Evolutionary conservation across 2,113 vertebrate genomes (phyloP).

Genomic region (Spizaetus ornatus): DNA sequence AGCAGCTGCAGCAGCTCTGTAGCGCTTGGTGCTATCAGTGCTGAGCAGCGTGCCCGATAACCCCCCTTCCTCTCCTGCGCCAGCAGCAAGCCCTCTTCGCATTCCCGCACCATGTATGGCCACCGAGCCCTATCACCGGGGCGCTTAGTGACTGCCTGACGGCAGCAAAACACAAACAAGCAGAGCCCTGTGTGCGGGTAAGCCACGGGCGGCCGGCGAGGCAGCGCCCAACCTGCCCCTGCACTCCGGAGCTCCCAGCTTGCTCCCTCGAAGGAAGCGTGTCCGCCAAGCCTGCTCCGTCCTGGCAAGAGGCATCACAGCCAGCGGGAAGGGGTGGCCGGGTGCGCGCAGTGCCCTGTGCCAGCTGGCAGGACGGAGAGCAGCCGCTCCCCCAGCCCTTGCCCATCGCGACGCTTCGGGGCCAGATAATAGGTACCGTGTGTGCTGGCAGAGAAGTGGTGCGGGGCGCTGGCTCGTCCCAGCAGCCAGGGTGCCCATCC

Average conservation of each 20-base stretch:
- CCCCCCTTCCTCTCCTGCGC: neutral
- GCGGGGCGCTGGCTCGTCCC: neutral
- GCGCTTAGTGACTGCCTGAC: accelerated
- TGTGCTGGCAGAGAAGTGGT: neutral
- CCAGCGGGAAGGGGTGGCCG: accelerated
- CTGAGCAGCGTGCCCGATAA: neutral
- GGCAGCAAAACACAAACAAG: accelerated
- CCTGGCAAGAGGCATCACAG: neutral
- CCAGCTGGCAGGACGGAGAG: neutral
- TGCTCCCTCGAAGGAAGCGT: neutral
- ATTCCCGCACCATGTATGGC: conserved; percentile 27
- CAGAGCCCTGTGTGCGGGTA: neutral
- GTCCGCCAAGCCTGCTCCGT: accelerated
- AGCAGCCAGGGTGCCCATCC: neutral
- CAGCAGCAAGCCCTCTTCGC: neutral
- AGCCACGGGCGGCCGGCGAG: accelerated
- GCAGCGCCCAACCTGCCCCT: neutral
- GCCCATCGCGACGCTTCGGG: neutral
- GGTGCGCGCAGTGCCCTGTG: neutral
- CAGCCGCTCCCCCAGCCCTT: neutral
- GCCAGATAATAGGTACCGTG: accelerated
- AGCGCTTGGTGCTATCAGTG: neutral
- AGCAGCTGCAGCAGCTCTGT: conserved; percentile 3
- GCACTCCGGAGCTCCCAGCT: neutral
- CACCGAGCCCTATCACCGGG: accelerated